Base-by-base conservation (phyloP, 2,113 vertebrate genomes). In the Cyphomyrus plagiostoma region DNA sequence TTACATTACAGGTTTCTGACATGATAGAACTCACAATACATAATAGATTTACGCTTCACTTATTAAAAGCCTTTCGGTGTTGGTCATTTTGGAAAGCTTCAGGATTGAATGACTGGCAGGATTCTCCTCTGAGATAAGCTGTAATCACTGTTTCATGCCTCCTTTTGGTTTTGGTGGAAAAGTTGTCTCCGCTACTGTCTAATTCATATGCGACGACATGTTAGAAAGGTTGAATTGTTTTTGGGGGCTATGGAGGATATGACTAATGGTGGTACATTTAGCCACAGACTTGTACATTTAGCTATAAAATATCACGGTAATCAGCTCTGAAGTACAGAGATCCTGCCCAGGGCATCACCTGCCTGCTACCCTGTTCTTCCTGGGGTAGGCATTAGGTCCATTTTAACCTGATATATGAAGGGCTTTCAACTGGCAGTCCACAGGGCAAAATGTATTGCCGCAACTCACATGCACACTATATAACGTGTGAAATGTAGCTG, bases 11-110 rank as follows among this genome's bases (percentile, higher is more conserved):
- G 93, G 89, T 92, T 92, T 85, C 2, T 45, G 11, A 74, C 35
- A 87, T 39, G 45, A 30, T 21, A 49, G 45, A 17, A 56, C 83
- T 92, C 89, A 89, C 90, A 90, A 92, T 93, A 90, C 90, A 93
- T 93, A 92, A 93, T 84, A 88, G 93, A 92, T 91, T 56, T 42
- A 53, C 83, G 89, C 3, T 88, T 93, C 87, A 91, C 91, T 89
- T 48, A 48, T 87, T 87, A 89, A 88, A 87, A 87, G 88, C 88
- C 92, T 90, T 91, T 35, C n/a, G 45, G 53, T 53, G 35, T 42
- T 35, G 13, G 50, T 89, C 74, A 74, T 84, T 89, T 89, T 30
- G 86, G 26, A 88, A 50, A 35, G 30, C 56, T 83, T 39, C 15
- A 42, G 13, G 62, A 88, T 26, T 15, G 23, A 88, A 19, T 10